Percentiles rank a stretch among this genome's conserved stretches.
Evolutionary conservation across 2,888 invertebrate species (phyloP).

Genomic region (Limenitis camilla): DNA sequence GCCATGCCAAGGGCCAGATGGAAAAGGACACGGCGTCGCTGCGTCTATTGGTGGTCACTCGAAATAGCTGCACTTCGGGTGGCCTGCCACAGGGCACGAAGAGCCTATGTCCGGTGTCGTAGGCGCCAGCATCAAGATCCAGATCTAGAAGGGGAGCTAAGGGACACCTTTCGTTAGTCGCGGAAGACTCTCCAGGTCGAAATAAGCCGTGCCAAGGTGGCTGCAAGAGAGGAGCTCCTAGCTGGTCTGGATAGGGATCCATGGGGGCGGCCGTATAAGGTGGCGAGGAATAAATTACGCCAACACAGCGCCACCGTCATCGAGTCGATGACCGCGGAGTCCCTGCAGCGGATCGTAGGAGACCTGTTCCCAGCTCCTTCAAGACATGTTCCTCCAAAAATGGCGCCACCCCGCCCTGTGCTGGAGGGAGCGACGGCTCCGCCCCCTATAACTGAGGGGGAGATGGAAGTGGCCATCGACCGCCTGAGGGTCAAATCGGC

Average conservation of each 20-base stretch:
- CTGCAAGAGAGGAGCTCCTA: conserved; percentile 8
- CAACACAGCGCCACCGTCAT: background rate
- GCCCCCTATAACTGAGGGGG: background rate
- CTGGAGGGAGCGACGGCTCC: background rate
- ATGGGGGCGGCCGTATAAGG: conserved; percentile 14
- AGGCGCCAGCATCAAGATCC: conserved; percentile 12
- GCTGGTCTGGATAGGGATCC: conserved; percentile 9
- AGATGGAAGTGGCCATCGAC: background rate
- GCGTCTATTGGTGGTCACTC: conserved; percentile 21
- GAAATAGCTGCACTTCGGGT: conserved; percentile 8
- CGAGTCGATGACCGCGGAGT: background rate
- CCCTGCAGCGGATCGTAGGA: background rate
- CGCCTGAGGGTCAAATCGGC: background rate
- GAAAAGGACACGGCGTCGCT: background rate
- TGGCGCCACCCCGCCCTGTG: too few relatives aligned
- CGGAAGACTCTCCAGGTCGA: conserved; percentile 2
- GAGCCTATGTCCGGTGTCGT: conserved; percentile 1
- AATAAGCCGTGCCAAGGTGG: conserved; percentile 8
- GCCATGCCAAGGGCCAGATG: conserved; percentile 8
- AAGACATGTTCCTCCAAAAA: background rate
- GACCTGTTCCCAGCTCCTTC: conserved; percentile 1
- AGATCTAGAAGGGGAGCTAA: conserved; percentile 8
- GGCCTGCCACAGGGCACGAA: conserved; percentile 1
- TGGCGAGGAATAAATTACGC: conserved; percentile 8
- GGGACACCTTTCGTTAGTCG: conserved; percentile 6